Percentiles rank a stretch among this genome's conserved stretches.
phyloP scores from a whole-genome alignment of 2,888 invertebrate species.

The Maniola hyperantus region DNA sequence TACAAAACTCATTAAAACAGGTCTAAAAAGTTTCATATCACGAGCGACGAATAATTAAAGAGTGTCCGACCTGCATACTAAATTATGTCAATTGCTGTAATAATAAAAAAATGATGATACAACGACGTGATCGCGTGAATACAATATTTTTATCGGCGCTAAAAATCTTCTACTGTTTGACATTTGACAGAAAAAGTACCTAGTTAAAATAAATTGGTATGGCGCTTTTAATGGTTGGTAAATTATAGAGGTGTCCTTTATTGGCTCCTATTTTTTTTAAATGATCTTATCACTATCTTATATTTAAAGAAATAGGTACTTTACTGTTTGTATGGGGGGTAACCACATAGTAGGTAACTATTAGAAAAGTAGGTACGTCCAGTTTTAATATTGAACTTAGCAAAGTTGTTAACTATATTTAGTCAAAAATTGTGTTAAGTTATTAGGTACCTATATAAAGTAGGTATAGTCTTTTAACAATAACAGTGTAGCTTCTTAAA shows the following conservation, averaged over 20 bases:
- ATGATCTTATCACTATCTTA: not conserved
- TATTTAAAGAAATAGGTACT: too few relatives aligned
- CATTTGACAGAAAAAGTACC: conserved; percentile 41
- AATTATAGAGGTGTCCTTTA: conserved; percentile 23
- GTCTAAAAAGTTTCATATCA: conserved; percentile 36
- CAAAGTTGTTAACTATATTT: too few relatives aligned
- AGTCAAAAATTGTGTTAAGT: too few relatives aligned
- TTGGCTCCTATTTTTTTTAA: not conserved
- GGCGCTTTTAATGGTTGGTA: conserved; percentile 21
- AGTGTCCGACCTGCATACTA: conserved; percentile 42
- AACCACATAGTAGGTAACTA: not conserved
- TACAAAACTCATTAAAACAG: too few relatives aligned
- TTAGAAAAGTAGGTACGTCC: too few relatives aligned
- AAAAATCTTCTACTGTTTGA: conserved; percentile 47
- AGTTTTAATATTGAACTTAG: too few relatives aligned
- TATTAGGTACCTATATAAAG: too few relatives aligned
- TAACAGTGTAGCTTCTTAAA: too few relatives aligned
- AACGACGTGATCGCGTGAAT: conserved; percentile 49
- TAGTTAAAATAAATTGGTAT: conserved; percentile 29
- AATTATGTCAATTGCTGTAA: conserved; percentile 43
- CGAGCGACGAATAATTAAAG: conserved; percentile 46
- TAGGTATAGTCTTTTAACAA: too few relatives aligned
- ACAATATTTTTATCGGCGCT: conserved; percentile 45
- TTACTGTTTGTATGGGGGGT: not conserved
- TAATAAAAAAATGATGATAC: conserved; percentile 42